A percentile compares a stretch with the other conserved stretches of the same genome.
Conservation (phyloP, 1,140 invertebrate species). For the Lepidurus apus region DNA sequence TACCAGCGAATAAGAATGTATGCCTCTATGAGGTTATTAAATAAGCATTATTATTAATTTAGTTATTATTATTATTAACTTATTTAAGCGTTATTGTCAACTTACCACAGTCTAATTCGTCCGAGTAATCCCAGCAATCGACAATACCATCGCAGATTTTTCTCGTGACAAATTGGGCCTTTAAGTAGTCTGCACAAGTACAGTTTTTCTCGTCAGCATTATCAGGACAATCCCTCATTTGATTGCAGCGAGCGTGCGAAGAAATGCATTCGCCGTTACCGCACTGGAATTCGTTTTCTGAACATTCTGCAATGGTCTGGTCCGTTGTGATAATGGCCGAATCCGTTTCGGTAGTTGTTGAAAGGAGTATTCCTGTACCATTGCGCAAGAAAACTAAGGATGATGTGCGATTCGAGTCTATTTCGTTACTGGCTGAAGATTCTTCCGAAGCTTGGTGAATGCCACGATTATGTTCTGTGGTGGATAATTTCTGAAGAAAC, state of each 20-base stretch:
- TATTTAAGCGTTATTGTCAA: constrained; percentile 23
- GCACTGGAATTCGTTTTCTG: constrained; percentile 45
- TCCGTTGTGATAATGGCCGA: not conserved
- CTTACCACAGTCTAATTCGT: constrained; percentile 70
- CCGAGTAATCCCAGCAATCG: constrained; percentile 68
- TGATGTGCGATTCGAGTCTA: not conserved
- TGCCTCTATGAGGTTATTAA: no score
- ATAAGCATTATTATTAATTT: not conserved
- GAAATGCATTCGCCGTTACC: constrained; percentile 61
- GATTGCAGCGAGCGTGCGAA: constrained; percentile 62
- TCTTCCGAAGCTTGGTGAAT: not conserved
- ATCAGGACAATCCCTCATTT: constrained; percentile 62
- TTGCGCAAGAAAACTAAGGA: not conserved
- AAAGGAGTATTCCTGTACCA: not conserved
- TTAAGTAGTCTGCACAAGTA: constrained; percentile 67
- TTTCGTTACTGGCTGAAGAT: not conserved
- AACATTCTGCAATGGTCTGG: not conserved
- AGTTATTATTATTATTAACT: no score
- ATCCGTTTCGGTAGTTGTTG: not conserved
- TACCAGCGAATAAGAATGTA: no score
- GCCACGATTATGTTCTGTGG: not conserved
- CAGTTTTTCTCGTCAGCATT: constrained; percentile 68
- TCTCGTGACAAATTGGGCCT: constrained; percentile 58
- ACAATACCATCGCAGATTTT: constrained; percentile 71
- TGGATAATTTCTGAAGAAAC: not conserved